Evolutionary conservation across 2,797 vertebrate genomes (phyloP).

Genomic region (Garrulus glandarius): DNA sequence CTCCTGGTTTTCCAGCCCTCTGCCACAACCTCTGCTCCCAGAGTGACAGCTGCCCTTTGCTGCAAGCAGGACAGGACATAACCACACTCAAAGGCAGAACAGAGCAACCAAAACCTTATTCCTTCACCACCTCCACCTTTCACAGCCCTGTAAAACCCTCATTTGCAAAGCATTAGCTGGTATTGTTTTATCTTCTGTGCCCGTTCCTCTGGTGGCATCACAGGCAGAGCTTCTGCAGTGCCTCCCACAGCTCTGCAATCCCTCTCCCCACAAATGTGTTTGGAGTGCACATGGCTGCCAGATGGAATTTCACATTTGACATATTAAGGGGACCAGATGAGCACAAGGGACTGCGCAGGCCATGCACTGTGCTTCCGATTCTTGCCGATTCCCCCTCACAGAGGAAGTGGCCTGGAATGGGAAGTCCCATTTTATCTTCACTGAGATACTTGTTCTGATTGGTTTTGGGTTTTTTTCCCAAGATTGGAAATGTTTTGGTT

Average conservation of each 20-base stretch:
- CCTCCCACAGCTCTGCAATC: slow-evolving; percentile 30
- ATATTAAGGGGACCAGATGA: slow-evolving; percentile 55
- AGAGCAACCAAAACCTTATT: not conserved
- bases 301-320: slow-evolving; percentile 42
- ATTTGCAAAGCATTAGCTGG: not conserved
- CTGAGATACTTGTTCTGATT: slow-evolving; percentile 34
- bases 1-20: not conserved
- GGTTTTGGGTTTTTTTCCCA: not conserved
- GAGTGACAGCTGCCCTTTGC: not conserved
- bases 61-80: not conserved
- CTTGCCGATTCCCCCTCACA: not conserved
- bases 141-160: not conserved
- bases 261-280: not conserved
- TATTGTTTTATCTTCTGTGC: not conserved
- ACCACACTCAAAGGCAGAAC: not conserved
- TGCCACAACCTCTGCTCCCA: not conserved
- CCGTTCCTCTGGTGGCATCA: not conserved
- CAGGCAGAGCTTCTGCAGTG: not conserved
- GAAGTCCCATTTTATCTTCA: slow-evolving; percentile 44
- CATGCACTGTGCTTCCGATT: slow-evolving; percentile 20
- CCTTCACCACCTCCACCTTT: not conserved
- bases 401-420: slow-evolving; percentile 47
- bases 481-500: not conserved
- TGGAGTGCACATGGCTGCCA: slow-evolving; percentile 1
- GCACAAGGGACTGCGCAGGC: slow-evolving; percentile 24